These are phyloP conservation scores for Nycteola revayana DNA, from an alignment of 2,888 invertebrate species.

Conservation along the genomic window DNA sequence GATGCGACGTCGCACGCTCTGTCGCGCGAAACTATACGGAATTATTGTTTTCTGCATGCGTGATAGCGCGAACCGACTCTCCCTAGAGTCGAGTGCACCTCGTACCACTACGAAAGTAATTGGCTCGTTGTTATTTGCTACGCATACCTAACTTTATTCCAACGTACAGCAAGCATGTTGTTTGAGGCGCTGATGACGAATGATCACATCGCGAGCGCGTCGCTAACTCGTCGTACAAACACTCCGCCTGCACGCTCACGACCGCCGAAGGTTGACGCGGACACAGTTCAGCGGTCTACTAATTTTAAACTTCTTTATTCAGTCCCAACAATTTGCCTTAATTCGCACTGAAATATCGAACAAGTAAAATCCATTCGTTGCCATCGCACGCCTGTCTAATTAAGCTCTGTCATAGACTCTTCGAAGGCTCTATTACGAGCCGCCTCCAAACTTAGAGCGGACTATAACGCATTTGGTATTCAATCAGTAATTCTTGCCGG, in stretches of 20 bases:
- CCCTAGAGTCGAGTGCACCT: constrained; percentile 31
- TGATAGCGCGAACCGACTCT: constrained; percentile 44
- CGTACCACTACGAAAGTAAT: constrained; percentile 6
- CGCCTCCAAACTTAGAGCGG: constrained; percentile 76
- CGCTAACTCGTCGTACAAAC: constrained; percentile 47
- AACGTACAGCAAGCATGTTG: constrained; percentile 8
- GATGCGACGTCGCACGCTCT: constrained; percentile 67
- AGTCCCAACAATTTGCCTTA: constrained; percentile 51
- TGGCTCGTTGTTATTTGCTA: too few species aligned
- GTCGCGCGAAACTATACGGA: constrained; percentile 69
- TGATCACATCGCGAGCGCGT: constrained; percentile 21
- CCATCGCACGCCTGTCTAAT: constrained; percentile 79
- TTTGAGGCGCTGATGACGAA: constrained; percentile 13
- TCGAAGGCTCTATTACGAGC: constrained; percentile 81
- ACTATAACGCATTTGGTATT: constrained; percentile 77
- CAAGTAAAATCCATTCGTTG: constrained; percentile 80
- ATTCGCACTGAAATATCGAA: constrained; percentile 62
- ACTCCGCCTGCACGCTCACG: constrained; percentile 39
- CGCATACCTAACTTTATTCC: constrained; percentile 4
- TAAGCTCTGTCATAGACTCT: constrained; percentile 80
- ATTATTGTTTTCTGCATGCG: constrained; percentile 59
- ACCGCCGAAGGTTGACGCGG: constrained; percentile 24
- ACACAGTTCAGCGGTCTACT: constrained; percentile 35
- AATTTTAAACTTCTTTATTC: constrained; percentile 48
- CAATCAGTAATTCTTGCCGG: constrained; percentile 53